phyloP scores from a whole-genome alignment of 2,888 invertebrate species.

The Caenorhabditis zanzibari region DNA sequence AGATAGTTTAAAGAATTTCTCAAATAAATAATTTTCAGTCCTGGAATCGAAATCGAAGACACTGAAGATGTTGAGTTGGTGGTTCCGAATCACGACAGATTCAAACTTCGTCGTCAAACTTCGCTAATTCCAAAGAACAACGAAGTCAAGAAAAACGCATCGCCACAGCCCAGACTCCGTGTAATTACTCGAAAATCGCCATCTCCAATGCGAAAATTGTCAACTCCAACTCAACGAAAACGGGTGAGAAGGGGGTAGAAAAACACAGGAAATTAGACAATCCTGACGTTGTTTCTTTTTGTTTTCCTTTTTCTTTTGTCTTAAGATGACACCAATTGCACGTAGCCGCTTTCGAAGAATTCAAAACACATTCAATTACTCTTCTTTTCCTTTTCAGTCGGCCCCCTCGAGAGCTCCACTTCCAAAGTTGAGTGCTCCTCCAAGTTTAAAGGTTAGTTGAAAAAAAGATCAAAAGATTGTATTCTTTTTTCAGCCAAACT shows the following conservation, averaged over 20 bases:
- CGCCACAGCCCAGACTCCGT: constrained; percentile 37
- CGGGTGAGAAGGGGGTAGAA: constrained; percentile 32
- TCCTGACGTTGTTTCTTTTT: constrained; percentile 11
- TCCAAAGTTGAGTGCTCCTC: constrained; percentile 56
- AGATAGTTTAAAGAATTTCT: neutral
- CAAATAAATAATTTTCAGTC: constrained; percentile 16
- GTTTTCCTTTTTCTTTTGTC: constrained; percentile 14
- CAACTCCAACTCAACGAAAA: constrained; percentile 50
- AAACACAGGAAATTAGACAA: constrained; percentile 24
- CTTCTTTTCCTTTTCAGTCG: constrained; percentile 37
- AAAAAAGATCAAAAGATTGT: constrained; percentile 1
- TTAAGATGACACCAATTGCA: constrained; percentile 18
- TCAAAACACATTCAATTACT: constrained; percentile 36
- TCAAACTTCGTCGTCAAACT: constrained; percentile 57
- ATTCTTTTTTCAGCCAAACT: constrained; percentile 46
- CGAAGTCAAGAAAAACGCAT: constrained; percentile 8
- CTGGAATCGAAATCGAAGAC: constrained; percentile 35
- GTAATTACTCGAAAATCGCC: constrained; percentile 44
- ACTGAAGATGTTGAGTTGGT: constrained; percentile 8
- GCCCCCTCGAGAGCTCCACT: constrained; percentile 48
- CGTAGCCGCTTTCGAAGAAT: constrained; percentile 4
- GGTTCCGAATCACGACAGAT: constrained; percentile 43
- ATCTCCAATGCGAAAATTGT: constrained; percentile 49
- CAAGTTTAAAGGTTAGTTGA: constrained; percentile 38
- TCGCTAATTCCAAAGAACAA: constrained; percentile 32